These are phyloP conservation scores for Chrysina gloriosa DNA, from an alignment of 2,888 invertebrate species.

Conservation along the genomic window DNA sequence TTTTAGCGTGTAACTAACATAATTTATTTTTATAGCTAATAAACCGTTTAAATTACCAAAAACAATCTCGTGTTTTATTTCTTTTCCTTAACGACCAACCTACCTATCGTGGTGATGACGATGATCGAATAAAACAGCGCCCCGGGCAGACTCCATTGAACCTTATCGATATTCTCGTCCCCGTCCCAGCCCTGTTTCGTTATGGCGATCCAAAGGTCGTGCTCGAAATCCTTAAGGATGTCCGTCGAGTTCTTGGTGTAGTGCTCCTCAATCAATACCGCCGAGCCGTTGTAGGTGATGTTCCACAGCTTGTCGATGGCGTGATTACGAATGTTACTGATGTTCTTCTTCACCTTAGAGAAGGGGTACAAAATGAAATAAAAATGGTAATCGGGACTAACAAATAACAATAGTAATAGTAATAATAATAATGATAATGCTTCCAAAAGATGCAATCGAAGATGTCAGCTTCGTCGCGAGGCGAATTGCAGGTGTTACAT, in stretches of 20 bases:
- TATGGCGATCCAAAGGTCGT: constrained; percentile 82
- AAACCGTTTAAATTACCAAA: too few relatives aligned
- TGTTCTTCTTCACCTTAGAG: constrained; percentile 79
- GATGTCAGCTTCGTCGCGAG: too few relatives aligned
- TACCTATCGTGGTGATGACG: constrained; percentile 95
- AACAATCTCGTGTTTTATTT: too few relatives aligned
- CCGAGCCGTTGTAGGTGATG: constrained; percentile 72
- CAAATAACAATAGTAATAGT: too few relatives aligned
- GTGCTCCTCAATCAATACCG: constrained; percentile 78
- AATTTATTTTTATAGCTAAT: too few relatives aligned
- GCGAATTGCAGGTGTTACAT: too few relatives aligned
- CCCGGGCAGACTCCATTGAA: constrained; percentile 89
- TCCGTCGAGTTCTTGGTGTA: constrained; percentile 81
- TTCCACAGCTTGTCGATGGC: constrained; percentile 84
- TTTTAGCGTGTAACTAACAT: too few relatives aligned
- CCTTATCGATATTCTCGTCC: constrained; percentile 67
- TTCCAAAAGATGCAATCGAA: too few relatives aligned
- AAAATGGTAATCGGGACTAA: too few relatives aligned
- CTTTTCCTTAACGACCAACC: too few relatives aligned
- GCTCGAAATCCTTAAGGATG: constrained; percentile 73
- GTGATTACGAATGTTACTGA: constrained; percentile 77
- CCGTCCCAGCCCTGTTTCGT: constrained; percentile 93
- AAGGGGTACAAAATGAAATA: neutral
- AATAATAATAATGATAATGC: too few relatives aligned
- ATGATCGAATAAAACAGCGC: constrained; percentile 95